These are phyloP conservation scores for Denticeps clupeoides DNA, from an alignment of 2,797 vertebrate species.

Conservation along the genomic window DNA sequence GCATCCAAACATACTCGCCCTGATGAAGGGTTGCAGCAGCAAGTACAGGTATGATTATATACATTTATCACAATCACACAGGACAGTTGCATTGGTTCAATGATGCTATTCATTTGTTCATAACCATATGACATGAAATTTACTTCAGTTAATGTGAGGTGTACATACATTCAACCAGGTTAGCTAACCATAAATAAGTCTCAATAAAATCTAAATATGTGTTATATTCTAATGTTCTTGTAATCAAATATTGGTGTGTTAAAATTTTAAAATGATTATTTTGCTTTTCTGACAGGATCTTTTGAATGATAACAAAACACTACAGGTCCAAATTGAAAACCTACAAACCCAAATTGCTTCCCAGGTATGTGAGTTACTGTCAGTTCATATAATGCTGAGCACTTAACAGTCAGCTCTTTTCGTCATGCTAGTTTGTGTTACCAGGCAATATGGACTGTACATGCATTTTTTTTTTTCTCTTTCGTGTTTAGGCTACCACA, in stretches of 20 bases:
- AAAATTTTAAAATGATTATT: neutral
- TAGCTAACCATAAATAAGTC: no score
- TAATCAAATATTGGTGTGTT: no score
- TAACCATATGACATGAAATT: no score
- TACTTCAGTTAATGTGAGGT: no score
- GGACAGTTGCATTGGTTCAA: no score
- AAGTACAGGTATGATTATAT: conserved; percentile 59
- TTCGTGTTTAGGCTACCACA: conserved; percentile 64
- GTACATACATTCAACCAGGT: no score
- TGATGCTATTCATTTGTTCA: no score
- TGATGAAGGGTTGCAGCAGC: conserved; percentile 74
- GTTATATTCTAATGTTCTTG: no score
- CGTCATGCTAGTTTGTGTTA: conserved; percentile 3
- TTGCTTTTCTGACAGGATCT: conserved; percentile 68
- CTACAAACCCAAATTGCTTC: conserved; percentile 80
- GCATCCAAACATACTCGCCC: conserved; percentile 76
- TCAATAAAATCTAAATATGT: no score
- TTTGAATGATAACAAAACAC: conserved; percentile 80
- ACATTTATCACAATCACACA: neutral
- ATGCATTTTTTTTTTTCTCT: conserved; percentile 31
- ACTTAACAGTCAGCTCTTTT: no score
- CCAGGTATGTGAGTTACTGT: conserved; percentile 62
- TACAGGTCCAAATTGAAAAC: conserved; percentile 77
- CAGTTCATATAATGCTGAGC: neutral
- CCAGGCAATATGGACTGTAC: conserved; percentile 1